Conservation (phyloP, 2,888 invertebrate genomes). For the Selenia dentaria region DNA sequence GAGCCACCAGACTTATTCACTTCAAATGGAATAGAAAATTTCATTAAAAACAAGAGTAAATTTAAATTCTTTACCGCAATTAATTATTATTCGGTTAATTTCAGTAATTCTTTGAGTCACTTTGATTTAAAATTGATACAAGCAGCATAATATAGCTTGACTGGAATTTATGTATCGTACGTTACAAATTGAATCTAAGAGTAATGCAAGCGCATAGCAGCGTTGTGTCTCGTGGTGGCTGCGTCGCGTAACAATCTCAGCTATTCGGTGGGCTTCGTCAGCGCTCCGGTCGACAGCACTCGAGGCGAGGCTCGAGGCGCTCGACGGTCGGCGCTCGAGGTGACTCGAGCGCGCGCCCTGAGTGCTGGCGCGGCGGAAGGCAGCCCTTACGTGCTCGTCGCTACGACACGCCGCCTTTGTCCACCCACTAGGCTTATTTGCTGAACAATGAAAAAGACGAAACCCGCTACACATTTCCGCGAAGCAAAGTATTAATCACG, state of each 20-base stretch:
- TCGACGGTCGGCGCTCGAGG: constrained; percentile 53
- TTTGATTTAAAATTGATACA: too few species aligned
- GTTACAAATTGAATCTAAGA: too few species aligned
- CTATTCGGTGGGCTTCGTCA: constrained; percentile 75
- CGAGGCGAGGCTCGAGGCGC: constrained; percentile 50
- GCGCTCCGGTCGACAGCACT: constrained; percentile 74
- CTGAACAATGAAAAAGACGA: constrained; percentile 82
- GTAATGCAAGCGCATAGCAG: constrained; percentile 52
- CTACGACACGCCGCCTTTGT: constrained; percentile 80
- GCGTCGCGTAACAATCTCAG: constrained; percentile 71
- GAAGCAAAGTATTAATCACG: constrained; percentile 59
- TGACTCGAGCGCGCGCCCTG: constrained; percentile 60
- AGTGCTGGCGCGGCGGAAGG: constrained; percentile 82
- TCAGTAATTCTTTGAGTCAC: constrained; percentile 9
- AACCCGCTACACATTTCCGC: constrained; percentile 67
- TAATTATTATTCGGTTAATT: constrained; percentile 34
- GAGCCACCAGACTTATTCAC: constrained; percentile 66
- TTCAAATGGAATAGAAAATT: constrained; percentile 70
- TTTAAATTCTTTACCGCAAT: constrained; percentile 40
- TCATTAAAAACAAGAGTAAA: constrained; percentile 45
- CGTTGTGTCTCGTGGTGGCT: constrained; percentile 62
- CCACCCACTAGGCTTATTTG: constrained; percentile 83
- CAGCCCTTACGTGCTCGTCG: constrained; percentile 77
- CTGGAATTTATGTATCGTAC: too few species aligned
- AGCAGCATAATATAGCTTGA: too few species aligned